Evolutionary conservation across 2,113 vertebrate genomes (phyloP).

Genomic region (Gambusia holbrooki): DNA sequence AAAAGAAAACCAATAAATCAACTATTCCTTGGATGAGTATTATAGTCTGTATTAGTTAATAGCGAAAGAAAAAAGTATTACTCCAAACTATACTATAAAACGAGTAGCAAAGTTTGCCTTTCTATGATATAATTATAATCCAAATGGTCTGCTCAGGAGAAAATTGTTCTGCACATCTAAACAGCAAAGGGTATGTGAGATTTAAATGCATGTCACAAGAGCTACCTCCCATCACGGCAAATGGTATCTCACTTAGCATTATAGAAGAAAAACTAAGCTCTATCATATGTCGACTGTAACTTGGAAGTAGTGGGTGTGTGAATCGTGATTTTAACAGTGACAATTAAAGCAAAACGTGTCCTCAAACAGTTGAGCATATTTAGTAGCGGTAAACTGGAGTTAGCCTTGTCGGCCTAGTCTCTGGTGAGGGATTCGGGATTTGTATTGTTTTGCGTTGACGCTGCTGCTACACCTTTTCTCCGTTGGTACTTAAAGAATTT

Average conservation of each 20-base stretch:
- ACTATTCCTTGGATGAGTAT: neutral
- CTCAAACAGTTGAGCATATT: conserved; percentile 5
- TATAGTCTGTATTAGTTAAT: neutral
- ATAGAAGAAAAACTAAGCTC: neutral
- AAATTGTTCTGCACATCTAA: neutral
- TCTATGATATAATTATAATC: neutral
- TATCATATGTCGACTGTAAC: neutral
- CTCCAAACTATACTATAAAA: neutral
- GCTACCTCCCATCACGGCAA: conserved; percentile 36
- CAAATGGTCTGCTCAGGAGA: neutral
- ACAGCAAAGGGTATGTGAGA: conserved; percentile 1
- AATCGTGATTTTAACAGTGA: neutral
- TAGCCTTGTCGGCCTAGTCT: conserved; percentile 47
- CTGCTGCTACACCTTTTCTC: conserved; percentile 55
- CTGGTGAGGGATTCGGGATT: conserved; percentile 39
- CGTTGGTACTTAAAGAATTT: conserved; percentile 32
- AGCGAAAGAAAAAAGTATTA: neutral
- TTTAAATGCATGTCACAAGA: conserved; percentile 40
- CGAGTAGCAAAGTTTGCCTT: neutral
- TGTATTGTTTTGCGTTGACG: conserved; percentile 70
- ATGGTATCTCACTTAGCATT: conserved; percentile 39
- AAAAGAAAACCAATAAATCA: neutral
- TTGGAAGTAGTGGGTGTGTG: neutral
- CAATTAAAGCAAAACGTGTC: neutral
- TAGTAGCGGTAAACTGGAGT: conserved; percentile 34